Evolutionary conservation across 1,140 invertebrate species (phyloP).

Genomic region (Archegozetes longisetosus): DNA sequence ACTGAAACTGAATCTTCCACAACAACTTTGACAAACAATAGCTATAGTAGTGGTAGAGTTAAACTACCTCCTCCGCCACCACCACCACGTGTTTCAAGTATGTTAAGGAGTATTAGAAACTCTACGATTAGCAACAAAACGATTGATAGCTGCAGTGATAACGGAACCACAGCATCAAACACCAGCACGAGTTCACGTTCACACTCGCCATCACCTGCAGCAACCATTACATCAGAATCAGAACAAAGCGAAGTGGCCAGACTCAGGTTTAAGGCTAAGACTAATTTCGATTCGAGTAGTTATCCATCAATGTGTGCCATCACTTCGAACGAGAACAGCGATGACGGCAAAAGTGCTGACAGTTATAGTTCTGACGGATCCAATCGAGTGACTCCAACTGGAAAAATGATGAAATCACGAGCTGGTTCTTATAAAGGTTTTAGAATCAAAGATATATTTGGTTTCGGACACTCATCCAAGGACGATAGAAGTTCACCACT

Average conservation of each 20-base stretch:
- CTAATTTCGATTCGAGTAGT: constrained; percentile 62
- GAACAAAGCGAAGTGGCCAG: constrained; percentile 35
- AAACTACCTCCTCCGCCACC: constrained; percentile 23
- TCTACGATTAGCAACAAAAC: not conserved
- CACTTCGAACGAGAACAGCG: constrained; percentile 50
- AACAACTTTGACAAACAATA: constrained; percentile 10
- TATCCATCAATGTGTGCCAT: constrained; percentile 87
- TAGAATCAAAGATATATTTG: constrained; percentile 20
- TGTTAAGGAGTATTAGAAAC: not conserved
- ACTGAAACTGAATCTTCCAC: constrained; percentile 16
- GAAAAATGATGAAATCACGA: not conserved
- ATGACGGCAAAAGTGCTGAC: constrained; percentile 42
- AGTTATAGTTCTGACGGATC: constrained; percentile 8
- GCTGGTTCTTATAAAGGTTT: constrained; percentile 6
- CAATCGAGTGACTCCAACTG: not conserved
- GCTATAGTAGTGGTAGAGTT: constrained; percentile 14
- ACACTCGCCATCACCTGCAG: constrained; percentile 13
- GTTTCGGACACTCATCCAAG: constrained; percentile 16
- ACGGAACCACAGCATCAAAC: not conserved
- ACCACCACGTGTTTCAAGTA: constrained; percentile 14
- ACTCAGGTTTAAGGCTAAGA: constrained; percentile 49
- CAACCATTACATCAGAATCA: constrained; percentile 17
- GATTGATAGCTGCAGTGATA: not conserved
- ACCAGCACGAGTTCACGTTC: not conserved
- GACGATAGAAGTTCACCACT: not conserved